These are phyloP conservation scores for Emydura subglobosa DNA, from an alignment of 2,113 vertebrate genomes.

Conservation along the genomic window DNA sequence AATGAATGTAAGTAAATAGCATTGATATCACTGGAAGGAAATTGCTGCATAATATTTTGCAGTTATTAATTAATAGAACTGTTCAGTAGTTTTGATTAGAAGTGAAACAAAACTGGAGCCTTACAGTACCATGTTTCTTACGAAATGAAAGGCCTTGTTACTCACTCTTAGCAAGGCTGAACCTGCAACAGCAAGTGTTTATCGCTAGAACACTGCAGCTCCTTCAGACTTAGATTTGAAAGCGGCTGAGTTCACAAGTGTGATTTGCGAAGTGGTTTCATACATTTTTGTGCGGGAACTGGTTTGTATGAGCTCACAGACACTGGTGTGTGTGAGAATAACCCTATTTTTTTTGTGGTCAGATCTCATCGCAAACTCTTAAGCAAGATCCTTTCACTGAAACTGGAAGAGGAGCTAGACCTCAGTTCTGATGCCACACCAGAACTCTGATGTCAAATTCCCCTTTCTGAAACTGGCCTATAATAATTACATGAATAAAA, in stretches of 20 bases:
- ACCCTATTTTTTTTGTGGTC: accelerated
- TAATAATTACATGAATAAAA: constrained; percentile 44
- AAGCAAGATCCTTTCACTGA: background rate
- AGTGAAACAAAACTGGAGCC: background rate
- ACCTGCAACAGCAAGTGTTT: background rate
- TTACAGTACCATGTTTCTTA: background rate
- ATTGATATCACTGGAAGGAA: background rate
- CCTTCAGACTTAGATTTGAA: background rate
- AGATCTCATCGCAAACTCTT: background rate
- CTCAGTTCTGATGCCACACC: accelerated
- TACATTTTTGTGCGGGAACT: background rate
- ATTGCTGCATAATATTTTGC: background rate
- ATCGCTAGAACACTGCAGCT: background rate
- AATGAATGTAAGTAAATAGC: background rate
- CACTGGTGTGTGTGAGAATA: background rate
- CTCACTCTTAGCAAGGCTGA: background rate
- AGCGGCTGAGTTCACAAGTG: background rate
- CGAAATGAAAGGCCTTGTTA: background rate
- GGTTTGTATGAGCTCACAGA: background rate
- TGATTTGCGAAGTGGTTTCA: background rate
- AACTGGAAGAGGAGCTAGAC: background rate
- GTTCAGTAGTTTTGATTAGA: background rate
- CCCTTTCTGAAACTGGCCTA: constrained; percentile 37
- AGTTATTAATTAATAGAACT: background rate
- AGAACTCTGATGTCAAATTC: constrained; percentile 43